phyloP scores from a whole-genome alignment of 2,888 invertebrate species.

The Oligia strigilis region DNA sequence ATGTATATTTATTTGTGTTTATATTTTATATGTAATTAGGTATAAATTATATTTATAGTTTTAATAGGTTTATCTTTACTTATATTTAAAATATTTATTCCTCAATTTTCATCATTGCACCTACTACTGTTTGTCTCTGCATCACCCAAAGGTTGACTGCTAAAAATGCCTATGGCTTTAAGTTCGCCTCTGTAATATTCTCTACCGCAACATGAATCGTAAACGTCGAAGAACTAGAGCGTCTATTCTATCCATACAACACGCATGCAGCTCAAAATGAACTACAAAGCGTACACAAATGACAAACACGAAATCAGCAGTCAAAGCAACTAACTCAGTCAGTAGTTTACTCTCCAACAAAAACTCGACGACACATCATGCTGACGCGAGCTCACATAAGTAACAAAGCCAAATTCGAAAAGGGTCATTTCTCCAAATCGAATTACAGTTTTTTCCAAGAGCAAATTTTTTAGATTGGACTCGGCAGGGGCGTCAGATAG shows the following conservation, averaged over 20 bases:
- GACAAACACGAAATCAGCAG: conserved; percentile 12
- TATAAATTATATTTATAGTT: too few species aligned
- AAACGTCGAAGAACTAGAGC: background rate
- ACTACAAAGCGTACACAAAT: conserved; percentile 17
- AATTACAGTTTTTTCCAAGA: conserved; percentile 74
- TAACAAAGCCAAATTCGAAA: conserved; percentile 70
- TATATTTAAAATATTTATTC: too few species aligned
- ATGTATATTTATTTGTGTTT: too few species aligned
- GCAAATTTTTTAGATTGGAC: conserved; percentile 76
- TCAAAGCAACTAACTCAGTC: conserved; percentile 19
- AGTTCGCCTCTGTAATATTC: too few species aligned
- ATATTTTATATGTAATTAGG: too few species aligned
- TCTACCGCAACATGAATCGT: background rate
- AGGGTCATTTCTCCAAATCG: conserved; percentile 75
- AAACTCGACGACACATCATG: conserved; percentile 45
- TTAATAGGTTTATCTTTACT: too few species aligned
- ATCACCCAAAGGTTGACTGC: too few species aligned
- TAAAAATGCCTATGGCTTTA: too few species aligned
- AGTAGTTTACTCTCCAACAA: conserved; percentile 37
- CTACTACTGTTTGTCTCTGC: too few species aligned
- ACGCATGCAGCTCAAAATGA: conserved; percentile 2
- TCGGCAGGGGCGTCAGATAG: conserved; percentile 76
- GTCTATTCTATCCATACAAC: background rate
- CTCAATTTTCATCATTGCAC: too few species aligned
- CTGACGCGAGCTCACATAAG: conserved; percentile 64